Evolutionary conservation across 2,113 vertebrate genomes (phyloP).

Genomic region (Pollimyrus isidori): DNA sequence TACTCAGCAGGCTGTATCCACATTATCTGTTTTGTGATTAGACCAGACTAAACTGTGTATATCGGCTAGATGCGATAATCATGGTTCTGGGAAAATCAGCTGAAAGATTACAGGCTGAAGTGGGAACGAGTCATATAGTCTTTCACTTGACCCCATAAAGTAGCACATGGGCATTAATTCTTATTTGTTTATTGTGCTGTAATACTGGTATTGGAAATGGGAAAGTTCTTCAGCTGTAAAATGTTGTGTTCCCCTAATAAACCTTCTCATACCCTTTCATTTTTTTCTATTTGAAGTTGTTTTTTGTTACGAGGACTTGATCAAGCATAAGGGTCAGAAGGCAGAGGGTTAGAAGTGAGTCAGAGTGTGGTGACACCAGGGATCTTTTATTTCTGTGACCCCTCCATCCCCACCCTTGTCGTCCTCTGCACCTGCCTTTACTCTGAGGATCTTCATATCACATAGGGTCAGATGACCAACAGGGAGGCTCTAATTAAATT

Average conservation of each 20-base stretch:
- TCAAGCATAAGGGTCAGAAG: neutral
- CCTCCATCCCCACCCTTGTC: neutral
- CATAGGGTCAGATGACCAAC: neutral
- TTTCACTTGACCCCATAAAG: neutral
- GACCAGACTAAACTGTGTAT: neutral
- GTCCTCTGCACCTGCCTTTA: neutral
- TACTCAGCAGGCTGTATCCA: neutral
- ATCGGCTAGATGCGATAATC: neutral
- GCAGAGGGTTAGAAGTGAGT: neutral
- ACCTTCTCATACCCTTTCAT: neutral
- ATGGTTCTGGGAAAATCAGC: neutral
- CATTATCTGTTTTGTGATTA: neutral
- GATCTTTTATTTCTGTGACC: neutral
- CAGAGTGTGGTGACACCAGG: neutral
- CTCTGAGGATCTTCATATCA: neutral
- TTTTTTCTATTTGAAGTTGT: neutral
- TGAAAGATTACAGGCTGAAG: neutral
- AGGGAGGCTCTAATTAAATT: slow-evolving; percentile 8
- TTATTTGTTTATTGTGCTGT: neutral
- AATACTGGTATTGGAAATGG: neutral
- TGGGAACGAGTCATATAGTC: neutral
- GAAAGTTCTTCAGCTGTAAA: neutral
- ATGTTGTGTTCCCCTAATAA: neutral
- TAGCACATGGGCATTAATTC: neutral
- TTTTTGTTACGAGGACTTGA: neutral